Conservation (phyloP, 2,797 vertebrate species). For the Acipenser oxyrinchus region DNA sequence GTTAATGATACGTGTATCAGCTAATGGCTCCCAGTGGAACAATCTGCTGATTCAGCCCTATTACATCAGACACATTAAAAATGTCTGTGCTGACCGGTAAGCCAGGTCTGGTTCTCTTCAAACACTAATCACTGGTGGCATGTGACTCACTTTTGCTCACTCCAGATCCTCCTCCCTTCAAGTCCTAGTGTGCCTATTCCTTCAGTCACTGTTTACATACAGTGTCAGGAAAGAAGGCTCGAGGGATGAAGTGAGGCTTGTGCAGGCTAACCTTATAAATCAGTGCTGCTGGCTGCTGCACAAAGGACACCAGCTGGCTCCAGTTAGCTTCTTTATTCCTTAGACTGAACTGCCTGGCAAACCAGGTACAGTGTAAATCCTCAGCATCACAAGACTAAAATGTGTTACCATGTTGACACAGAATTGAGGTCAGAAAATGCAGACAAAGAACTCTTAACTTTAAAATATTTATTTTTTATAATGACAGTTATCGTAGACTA, state of each 20-base stretch:
- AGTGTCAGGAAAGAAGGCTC: slow-evolving; percentile 34
- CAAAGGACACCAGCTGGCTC: slow-evolving; percentile 59
- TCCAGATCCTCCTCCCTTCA: slow-evolving; percentile 24
- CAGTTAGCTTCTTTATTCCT: slow-evolving; percentile 48
- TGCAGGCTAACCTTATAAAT: slow-evolving; percentile 48
- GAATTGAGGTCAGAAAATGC: slow-evolving; percentile 19
- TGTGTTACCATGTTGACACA: slow-evolving; percentile 25
- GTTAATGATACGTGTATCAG: slow-evolving; percentile 72
- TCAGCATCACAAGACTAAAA: slow-evolving; percentile 21
- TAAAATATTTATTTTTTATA: no score
- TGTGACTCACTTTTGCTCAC: slow-evolving; percentile 38
- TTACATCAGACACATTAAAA: slow-evolving; percentile 79
- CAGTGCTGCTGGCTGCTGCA: slow-evolving; percentile 51
- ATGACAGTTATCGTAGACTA: no score
- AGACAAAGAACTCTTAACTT: no score
- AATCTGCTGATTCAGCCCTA: slow-evolving; percentile 79
- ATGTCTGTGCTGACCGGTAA: slow-evolving; percentile 67
- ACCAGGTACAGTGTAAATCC: slow-evolving; percentile 40
- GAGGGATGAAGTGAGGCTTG: slow-evolving; percentile 26
- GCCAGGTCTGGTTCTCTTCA: slow-evolving; percentile 62
- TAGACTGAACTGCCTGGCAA: slow-evolving; percentile 41
- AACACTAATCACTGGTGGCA: slow-evolving; percentile 60
- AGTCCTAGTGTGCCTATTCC: slow-evolving; percentile 25
- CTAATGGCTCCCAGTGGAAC: slow-evolving; percentile 73
- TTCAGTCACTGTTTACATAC: slow-evolving; percentile 43